Evolutionary conservation across 2,888 invertebrate genomes (phyloP), one percentile per base, ranked within the genome.

Genomic region (Arge pagana): DNA sequence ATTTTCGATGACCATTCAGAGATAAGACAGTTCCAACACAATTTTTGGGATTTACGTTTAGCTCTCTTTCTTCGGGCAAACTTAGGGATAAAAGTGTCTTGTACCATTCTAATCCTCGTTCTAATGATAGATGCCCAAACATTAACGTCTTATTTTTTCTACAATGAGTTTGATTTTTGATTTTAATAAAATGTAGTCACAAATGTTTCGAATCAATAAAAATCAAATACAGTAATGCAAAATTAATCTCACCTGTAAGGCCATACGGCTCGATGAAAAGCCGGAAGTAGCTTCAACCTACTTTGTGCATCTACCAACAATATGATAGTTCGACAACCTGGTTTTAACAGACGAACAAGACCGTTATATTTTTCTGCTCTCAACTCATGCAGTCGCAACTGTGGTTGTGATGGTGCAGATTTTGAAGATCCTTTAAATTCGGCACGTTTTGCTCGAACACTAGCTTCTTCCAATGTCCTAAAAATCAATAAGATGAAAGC

Each of bases 11-110:
- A 18, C 98, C 97, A 79, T 98, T 98, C 58, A 99, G 81, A 1
- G 96, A 90, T 39, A 99, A 81, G 53, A 99, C 97, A 3, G 96
- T 96, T 49, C 98, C 98, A 35, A 97, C 89, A 74, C 97, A 97
- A 80, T 98, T 97, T 64, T 94, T 85, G 16, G 95, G 93, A 81
- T 97, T 98, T 55, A 99, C 96, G 59, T 88, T 87, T 60, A 95
- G 80, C 68, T 90, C 89, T 56, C 87, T 83, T 35, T 87, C 85
- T 66, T 92, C 90, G 49, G 92, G 88, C 54, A 96, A 82, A 39
- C 93, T 92, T 67, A 95, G 83, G 64, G 92, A 88, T 58, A 99
- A 80, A 51, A 99, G 81, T 68, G 92, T 88, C 31, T 89, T 87
- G 80, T 96, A 99, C 98, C 98, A 99, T 59, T 84, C 85, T 49